Evolutionary conservation across 2,888 invertebrate genomes (phyloP), one percentile per base, ranked within the genome.

Genomic region (Brenthis daphne): DNA sequence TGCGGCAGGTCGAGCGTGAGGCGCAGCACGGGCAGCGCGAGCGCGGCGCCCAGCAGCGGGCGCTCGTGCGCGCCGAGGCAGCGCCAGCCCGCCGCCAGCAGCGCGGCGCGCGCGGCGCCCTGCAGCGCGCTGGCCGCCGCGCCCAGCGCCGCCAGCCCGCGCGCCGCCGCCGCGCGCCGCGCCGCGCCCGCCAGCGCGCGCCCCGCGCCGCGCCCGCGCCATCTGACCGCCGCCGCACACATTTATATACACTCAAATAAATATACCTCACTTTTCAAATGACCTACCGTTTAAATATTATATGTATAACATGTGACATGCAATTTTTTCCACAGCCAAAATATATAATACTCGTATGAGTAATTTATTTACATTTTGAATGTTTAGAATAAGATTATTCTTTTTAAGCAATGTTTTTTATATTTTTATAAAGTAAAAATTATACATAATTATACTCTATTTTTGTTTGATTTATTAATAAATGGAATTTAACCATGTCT

Each of bases 41-140:
- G 82, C 74, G 83, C 85, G 14, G 80, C 78, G 69, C 85, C 83
- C 71, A 77, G 66, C 77, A 86, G 74, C 64, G 79, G 82, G 12
- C 87, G 85, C 74, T 80, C 80, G 77, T 83, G 84, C 63, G 81
- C 73, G 65, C 78, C 83, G 74, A 79, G 81, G 69, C 79, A 70
- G 77, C 79, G 73, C 83, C 83, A 86, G 77, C 80, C 75, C 77
- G 78, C 74, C 74, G 71, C 56, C 37, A 77, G 78, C 73, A 81
- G 78, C 71, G 77, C 69, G 16, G 72, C 65, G 54, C 78, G 71
- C 69, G 77, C 78, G 65, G 71, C 68, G 43, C 47, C 70, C 80
- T 78, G 80, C 78, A 79, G 75, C 53, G 73, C 73, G 74, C 75
- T 77, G 64, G 71, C 70, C 65, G 69, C 75, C 65, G 75, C 76